Conservation (phyloP, 2,888 invertebrate genomes). For the Plebejus anna region DNA sequence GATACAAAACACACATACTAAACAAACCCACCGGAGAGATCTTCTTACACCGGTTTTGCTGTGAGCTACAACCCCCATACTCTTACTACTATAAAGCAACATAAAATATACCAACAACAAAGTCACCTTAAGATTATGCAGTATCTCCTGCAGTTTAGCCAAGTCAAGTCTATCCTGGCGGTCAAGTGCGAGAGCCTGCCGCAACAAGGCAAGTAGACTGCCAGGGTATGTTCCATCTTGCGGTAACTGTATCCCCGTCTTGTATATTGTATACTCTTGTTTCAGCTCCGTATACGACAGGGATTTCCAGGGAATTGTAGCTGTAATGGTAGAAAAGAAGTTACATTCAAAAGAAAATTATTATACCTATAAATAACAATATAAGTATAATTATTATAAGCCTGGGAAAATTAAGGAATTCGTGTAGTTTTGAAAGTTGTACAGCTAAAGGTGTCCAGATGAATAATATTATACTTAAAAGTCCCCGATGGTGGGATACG, state of each 20-base stretch:
- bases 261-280: slow-evolving; percentile 61
- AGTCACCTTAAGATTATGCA: slow-evolving; percentile 59
- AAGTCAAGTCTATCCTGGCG: slow-evolving; percentile 53
- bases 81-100: too few relatives aligned
- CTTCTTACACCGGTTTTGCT: too few relatives aligned
- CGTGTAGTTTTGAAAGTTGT: too few relatives aligned
- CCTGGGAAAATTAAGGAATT: too few relatives aligned
- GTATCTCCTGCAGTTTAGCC: slow-evolving; percentile 48
- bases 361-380: too few relatives aligned
- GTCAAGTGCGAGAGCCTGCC: slow-evolving; percentile 53
- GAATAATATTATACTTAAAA: too few relatives aligned
- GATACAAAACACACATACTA: too few relatives aligned
- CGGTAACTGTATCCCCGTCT: slow-evolving; percentile 54
- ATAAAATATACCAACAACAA: neutral
- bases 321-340: slow-evolving; percentile 44
- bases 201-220: slow-evolving; percentile 55
- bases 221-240: slow-evolving; percentile 68
- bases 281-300: slow-evolving; percentile 58
- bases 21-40: too few relatives aligned
- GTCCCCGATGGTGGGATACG: too few relatives aligned
- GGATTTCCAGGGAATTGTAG: slow-evolving; percentile 61
- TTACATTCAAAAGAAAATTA: neutral
- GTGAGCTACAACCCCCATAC: too few relatives aligned
- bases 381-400: too few relatives aligned
- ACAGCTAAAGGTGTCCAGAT: too few relatives aligned